A percentile compares a stretch with the other conserved stretches of the same genome.
phyloP scores from a whole-genome alignment of 2,888 invertebrate genomes.

The Malacosoma neustria region DNA sequence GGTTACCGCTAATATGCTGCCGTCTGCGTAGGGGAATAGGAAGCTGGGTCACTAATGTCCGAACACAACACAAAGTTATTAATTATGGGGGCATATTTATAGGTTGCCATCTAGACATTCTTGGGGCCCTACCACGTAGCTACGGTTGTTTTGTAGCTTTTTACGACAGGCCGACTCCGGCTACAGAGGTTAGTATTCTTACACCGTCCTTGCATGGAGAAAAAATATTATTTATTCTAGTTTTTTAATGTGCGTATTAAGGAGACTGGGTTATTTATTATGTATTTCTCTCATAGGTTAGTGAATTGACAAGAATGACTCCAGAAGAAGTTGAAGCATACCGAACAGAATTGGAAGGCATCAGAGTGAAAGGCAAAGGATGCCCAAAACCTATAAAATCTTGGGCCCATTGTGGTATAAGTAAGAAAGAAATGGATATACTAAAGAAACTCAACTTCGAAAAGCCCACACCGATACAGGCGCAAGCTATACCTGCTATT shows the following conservation, averaged over 20 bases:
- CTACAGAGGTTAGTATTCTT: too few relatives aligned
- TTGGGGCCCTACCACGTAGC: too few relatives aligned
- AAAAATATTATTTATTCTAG: not conserved
- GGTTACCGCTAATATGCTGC: too few relatives aligned
- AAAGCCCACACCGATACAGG: conserved; percentile 98
- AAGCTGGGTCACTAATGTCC: too few relatives aligned
- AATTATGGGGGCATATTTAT: too few relatives aligned
- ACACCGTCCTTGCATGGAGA: too few relatives aligned
- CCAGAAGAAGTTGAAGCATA: conserved; percentile 89
- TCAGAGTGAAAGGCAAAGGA: conserved; percentile 96
- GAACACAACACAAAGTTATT: too few relatives aligned
- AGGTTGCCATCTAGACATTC: too few relatives aligned
- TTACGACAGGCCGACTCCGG: too few relatives aligned
- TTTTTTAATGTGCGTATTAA: not conserved
- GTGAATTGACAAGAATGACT: conserved; percentile 95
- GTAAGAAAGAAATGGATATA: conserved; percentile 94
- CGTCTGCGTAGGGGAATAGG: too few relatives aligned
- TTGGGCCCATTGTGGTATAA: conserved; percentile 99
- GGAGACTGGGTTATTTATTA: not conserved
- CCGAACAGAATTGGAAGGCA: conserved; percentile 93
- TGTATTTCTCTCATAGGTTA: conserved; percentile 78
- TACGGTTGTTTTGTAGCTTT: too few relatives aligned
- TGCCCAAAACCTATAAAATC: conserved; percentile 96
- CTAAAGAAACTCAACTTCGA: conserved; percentile 93
- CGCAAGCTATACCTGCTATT: conserved; percentile 97